Evolutionary conservation across 2,888 invertebrate genomes (phyloP), one percentile per base, ranked within the genome.

Genomic region (Agrotis segetum): DNA sequence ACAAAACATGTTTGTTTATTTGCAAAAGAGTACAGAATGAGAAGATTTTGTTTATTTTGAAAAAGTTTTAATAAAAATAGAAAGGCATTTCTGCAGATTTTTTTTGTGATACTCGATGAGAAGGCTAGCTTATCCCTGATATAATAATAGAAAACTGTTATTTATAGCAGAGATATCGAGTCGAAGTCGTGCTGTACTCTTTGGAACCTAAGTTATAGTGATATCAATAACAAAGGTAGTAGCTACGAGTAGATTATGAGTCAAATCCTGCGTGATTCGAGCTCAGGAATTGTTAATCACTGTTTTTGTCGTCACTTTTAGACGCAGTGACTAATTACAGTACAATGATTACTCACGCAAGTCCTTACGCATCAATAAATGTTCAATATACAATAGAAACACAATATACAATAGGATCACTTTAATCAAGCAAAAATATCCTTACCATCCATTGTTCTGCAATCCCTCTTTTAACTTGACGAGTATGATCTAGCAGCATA

Each of bases 341-440:
- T 64, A 72, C 59, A 74, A 44, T 58, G 29, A 34, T 24, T 24
- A 24, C 24, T 24, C 24, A 24, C 24, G 24, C 24, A 24, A 24
- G 2, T 24, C 1, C 24, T 21, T 50, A 29, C 77, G 34, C 70
- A 69, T 70, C 64, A 64, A 74, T 81, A 71, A 71, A 68, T 69
- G 24, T 61, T 67, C 62, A 73, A 71, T 66, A 79, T 14, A 61
- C 67, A 74, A 65, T 21, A 55, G 50, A 58, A 59, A 59, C 71
- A n/a, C 82, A 85, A 84, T 81, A 77, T 71, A 52, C 62, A 77
- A 64, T 79, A 77, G 74, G 80, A 86, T 85, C 79, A 81, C 70
- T 73, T 66, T 58, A 75, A 82, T 78, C 62, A 63, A 65, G 56
- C 24, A 29, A 71, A 75, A 71, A 71, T 59, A 77, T 79, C 75